phyloP scores from a whole-genome alignment of 1,140 invertebrate species.

The Drosophila chauvacae region DNA sequence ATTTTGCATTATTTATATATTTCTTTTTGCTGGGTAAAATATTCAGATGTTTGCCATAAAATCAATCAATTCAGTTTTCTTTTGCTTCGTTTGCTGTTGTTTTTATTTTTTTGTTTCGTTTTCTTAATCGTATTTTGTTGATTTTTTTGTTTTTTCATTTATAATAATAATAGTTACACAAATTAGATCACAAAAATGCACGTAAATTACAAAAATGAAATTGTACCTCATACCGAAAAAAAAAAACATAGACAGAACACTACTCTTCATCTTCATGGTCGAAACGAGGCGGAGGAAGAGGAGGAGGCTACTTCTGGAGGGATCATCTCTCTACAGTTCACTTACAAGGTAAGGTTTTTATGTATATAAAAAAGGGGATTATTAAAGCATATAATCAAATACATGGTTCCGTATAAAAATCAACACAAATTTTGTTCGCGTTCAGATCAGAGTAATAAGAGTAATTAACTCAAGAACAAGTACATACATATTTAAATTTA shows the following conservation, averaged over 20 bases:
- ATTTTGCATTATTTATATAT: constrained; percentile 52
- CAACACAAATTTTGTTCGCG: constrained; percentile 65
- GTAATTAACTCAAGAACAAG: constrained; percentile 49
- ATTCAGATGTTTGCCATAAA: constrained; percentile 65
- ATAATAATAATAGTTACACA: constrained; percentile 77
- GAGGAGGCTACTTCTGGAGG: constrained; percentile 39
- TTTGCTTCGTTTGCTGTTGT: constrained; percentile 35
- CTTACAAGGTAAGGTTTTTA: constrained; percentile 56
- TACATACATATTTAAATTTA: constrained; percentile 37
- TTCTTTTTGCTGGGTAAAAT: constrained; percentile 56
- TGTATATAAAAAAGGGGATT: constrained; percentile 30
- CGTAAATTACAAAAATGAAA: constrained; percentile 77
- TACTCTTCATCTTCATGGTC: constrained; percentile 35
- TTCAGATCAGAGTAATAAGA: constrained; percentile 41
- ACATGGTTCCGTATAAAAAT: constrained; percentile 44
- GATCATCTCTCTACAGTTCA: constrained; percentile 41
- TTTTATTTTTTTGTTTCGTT: constrained; percentile 56
- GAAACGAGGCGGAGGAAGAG: constrained; percentile 49
- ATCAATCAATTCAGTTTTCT: constrained; percentile 59
- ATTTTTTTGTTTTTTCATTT: constrained; percentile 66
- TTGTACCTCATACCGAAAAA: constrained; percentile 66
- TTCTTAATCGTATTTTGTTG: constrained; percentile 61
- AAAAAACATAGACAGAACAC: constrained; percentile 41
- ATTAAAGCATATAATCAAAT: constrained; percentile 58
- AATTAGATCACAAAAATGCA: constrained; percentile 83